Conservation (phyloP, 2,113 vertebrate genomes). For the Tupaia tana region DNA sequence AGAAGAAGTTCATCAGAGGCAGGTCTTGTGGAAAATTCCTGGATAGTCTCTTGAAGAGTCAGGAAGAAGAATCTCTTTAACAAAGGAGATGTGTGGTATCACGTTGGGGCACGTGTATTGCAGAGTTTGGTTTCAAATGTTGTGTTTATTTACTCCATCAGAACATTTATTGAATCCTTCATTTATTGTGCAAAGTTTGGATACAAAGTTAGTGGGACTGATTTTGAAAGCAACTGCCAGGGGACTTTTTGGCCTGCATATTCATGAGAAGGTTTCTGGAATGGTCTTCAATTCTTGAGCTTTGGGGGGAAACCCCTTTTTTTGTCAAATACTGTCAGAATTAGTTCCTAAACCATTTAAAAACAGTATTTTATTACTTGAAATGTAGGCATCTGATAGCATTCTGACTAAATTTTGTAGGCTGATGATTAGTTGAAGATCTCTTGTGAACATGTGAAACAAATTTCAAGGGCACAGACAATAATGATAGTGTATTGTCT, state of each 20-base stretch:
- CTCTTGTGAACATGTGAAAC: background rate
- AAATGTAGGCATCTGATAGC: background rate
- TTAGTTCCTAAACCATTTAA: background rate
- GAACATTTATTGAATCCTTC: background rate
- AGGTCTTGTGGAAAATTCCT: slow-evolving; percentile 5
- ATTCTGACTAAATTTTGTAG: background rate
- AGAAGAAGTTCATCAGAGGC: background rate
- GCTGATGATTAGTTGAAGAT: background rate
- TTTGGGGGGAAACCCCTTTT: background rate
- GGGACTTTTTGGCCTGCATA: background rate
- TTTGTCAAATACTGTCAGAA: background rate
- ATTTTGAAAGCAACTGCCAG: background rate
- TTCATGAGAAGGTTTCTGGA: background rate
- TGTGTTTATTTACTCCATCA: background rate
- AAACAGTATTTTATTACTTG: background rate
- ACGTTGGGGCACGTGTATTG: background rate
- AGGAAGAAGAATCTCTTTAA: background rate
- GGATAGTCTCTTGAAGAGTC: background rate
- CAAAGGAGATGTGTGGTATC: background rate
- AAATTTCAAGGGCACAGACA: background rate
- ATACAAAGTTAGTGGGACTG: background rate
- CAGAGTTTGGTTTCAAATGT: background rate
- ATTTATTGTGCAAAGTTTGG: background rate
- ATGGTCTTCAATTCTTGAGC: background rate
- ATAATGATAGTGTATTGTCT: background rate